Evolutionary conservation across 2,797 vertebrate genomes (phyloP).

Genomic region (Sebastolobus alascanus): DNA sequence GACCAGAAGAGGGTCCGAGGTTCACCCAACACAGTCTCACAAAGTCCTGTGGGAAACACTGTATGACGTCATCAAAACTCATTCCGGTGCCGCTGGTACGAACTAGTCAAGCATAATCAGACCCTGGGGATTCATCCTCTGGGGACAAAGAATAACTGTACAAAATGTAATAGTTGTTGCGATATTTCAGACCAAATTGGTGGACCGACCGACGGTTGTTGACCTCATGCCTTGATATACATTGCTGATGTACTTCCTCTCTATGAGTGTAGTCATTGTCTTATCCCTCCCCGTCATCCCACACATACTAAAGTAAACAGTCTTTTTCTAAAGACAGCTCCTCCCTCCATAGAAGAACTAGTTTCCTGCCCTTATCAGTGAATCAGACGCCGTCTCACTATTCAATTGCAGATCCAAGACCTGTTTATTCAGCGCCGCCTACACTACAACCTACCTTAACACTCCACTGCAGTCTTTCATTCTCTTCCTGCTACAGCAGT

Average conservation of each 20-base stretch:
- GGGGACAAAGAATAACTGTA: too few species aligned
- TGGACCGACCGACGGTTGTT: too few species aligned
- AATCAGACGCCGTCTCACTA: conserved; percentile 51
- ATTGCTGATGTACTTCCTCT: not conserved
- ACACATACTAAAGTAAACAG: conserved; percentile 8
- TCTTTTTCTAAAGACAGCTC: not conserved
- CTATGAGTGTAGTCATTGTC: not conserved
- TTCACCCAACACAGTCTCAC: too few species aligned
- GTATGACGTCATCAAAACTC: too few species aligned
- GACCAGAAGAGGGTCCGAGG: too few species aligned
- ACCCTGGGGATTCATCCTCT: too few species aligned
- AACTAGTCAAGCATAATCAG: too few species aligned
- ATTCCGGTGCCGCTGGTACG: too few species aligned
- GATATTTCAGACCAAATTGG: too few species aligned
- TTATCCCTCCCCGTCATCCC: not conserved
- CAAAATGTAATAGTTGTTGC: accelerated
- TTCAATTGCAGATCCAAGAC: conserved; percentile 40
- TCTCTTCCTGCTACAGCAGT: conserved; percentile 44
- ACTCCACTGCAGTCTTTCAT: conserved; percentile 38
- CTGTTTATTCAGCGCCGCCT: conserved; percentile 56
- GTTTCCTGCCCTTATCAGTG: conserved; percentile 13
- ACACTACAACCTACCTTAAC: conserved; percentile 53
- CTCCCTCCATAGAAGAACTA: not conserved
- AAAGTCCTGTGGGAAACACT: too few species aligned
- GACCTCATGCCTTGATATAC: not conserved